Conservation (phyloP, 53 echinoderm and acorn worm species). For the Arbacia lixula region DNA sequence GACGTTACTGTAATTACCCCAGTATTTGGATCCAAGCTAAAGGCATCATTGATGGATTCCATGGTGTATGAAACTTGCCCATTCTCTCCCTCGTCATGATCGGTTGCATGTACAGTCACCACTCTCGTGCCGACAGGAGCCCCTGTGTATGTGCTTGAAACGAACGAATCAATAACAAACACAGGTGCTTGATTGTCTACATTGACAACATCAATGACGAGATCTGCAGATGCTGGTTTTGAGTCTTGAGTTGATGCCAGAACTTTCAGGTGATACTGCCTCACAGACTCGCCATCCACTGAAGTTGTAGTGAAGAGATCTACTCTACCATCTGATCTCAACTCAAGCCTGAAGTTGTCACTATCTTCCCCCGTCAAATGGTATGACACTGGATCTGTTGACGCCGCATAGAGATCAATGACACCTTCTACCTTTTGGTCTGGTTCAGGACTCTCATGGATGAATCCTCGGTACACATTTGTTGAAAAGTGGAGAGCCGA, state of each 20-base stretch:
- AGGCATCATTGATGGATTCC: slow-evolving; percentile 49
- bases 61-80: slow-evolving; percentile 62
- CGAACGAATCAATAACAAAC: slow-evolving; percentile 11
- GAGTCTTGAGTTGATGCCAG: background rate
- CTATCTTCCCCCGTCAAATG: slow-evolving; percentile 33
- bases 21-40: slow-evolving; percentile 53
- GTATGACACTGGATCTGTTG: slow-evolving; percentile 40
- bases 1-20: slow-evolving; percentile 55
- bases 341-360: slow-evolving; percentile 14
- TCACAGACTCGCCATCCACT: background rate
- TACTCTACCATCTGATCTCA: background rate
- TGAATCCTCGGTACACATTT: slow-evolving; percentile 1
- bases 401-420: slow-evolving; percentile 5
- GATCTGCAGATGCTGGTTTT: background rate
- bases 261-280: background rate
- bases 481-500: background rate
- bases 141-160: slow-evolving; percentile 31
- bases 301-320: background rate
- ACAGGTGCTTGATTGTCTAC: slow-evolving; percentile 16
- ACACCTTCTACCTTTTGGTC: slow-evolving; percentile 20
- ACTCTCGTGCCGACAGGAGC: slow-evolving; percentile 28
- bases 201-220: background rate
- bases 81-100: slow-evolving; percentile 65
- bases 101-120: slow-evolving; percentile 68
- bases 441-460: slow-evolving; percentile 13